phyloP scores from a whole-genome alignment of 2,797 vertebrate species.

The Onychomys leucogaster region DNA sequence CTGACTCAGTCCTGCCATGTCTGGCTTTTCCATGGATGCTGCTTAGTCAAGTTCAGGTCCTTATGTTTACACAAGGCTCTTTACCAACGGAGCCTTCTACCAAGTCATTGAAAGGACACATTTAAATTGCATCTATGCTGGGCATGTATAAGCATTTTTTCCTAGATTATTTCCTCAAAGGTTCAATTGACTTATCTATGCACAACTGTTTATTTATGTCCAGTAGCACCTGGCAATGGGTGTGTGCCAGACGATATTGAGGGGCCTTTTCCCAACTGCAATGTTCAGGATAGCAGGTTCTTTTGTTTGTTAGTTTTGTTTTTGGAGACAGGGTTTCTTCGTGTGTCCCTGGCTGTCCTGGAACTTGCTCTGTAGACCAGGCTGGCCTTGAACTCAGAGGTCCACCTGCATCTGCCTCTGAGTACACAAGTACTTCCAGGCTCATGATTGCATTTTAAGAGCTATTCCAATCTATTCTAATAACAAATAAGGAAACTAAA shows the following conservation, averaged over 20 bases:
- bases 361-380: background rate
- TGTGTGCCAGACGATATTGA: background rate
- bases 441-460: slow-evolving; percentile 10
- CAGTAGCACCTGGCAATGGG: background rate
- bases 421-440: background rate
- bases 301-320: background rate
- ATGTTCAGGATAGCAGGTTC: background rate
- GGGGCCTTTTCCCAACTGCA: background rate
- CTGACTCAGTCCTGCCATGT: background rate
- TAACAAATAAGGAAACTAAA: background rate
- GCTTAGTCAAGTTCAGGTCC: too few species aligned
- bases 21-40: background rate
- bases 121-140: background rate
- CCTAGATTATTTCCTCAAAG: background rate
- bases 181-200: background rate
- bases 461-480: background rate
- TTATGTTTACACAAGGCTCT: background rate
- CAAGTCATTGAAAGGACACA: background rate
- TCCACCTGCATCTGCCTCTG: background rate
- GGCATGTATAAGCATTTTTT: background rate
- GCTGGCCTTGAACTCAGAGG: background rate
- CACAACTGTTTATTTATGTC: background rate
- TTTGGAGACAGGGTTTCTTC: background rate
- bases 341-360: background rate
- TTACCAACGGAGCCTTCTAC: background rate